Conservation (phyloP, 2,888 invertebrate genomes). For the Agrotis segetum region DNA sequence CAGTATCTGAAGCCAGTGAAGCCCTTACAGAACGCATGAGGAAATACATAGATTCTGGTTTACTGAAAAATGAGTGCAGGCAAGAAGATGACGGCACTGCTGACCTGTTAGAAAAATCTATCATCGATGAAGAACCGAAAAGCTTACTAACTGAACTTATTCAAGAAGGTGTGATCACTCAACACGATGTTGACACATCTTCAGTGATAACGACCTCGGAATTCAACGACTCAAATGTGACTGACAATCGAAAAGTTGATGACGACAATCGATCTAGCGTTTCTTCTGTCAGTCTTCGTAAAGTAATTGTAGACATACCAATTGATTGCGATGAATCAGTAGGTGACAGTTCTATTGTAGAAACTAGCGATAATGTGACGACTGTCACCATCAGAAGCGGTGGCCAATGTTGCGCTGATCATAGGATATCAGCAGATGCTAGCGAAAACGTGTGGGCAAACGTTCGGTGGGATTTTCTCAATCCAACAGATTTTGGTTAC, state of each 20-base stretch:
- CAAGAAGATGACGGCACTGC: constrained; percentile 72
- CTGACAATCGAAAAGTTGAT: constrained; percentile 78
- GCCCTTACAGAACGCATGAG: constrained; percentile 87
- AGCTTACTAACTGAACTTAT: constrained; percentile 86
- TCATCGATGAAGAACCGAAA: constrained; percentile 78
- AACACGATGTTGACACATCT: constrained; percentile 85
- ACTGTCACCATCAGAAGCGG: constrained; percentile 83
- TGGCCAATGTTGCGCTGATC: constrained; percentile 86
- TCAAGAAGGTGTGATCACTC: constrained; percentile 86
- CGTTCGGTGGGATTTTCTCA: constrained; percentile 87
- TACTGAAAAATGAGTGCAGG: constrained; percentile 78
- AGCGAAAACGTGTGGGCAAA: constrained; percentile 89
- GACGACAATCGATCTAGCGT: constrained; percentile 80
- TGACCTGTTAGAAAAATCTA: constrained; percentile 69
- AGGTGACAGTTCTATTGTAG: constrained; percentile 80
- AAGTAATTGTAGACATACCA: constrained; percentile 85
- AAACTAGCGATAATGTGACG: constrained; percentile 83
- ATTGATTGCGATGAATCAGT: constrained; percentile 83
- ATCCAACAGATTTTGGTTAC: constrained; percentile 87
- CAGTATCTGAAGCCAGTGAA: constrained; percentile 88
- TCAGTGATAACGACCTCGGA: constrained; percentile 83
- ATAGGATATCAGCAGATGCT: constrained; percentile 87
- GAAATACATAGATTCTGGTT: constrained; percentile 88
- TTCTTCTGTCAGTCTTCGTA: constrained; percentile 81
- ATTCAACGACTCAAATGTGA: constrained; percentile 75